A percentile compares a stretch with the other conserved stretches of the same genome.
Conservation (phyloP, 2,113 vertebrate species). For the Dinomys branickii region DNA sequence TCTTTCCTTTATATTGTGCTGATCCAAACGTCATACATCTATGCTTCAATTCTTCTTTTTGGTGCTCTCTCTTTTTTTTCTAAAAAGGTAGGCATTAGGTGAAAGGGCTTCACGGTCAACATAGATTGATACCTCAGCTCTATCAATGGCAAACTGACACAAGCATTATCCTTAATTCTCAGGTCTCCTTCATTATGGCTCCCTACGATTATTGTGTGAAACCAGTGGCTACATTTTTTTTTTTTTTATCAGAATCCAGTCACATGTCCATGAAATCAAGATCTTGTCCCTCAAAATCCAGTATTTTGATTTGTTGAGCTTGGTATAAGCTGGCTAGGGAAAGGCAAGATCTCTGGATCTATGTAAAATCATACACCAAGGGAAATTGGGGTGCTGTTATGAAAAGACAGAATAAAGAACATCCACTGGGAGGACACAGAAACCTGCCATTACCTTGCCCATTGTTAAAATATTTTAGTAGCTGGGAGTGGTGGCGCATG, state of each 20-base stretch:
- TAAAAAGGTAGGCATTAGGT: not conserved
- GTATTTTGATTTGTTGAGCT: not conserved
- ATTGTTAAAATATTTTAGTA: not conserved
- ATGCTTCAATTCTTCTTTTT: constrained; percentile 2
- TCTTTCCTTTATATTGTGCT: not conserved
- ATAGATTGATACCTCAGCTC: not conserved
- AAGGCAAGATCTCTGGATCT: not conserved
- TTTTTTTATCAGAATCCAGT: not conserved
- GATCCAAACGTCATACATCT: not conserved
- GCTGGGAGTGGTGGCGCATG: too few relatives aligned
- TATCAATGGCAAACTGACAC: not conserved
- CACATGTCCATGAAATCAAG: not conserved
- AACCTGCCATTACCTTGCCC: not conserved
- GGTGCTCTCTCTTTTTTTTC: not conserved
- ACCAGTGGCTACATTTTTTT: not conserved
- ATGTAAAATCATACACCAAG: not conserved
- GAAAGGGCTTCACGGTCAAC: not conserved
- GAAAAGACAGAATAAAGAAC: constrained; percentile 33
- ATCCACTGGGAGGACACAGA: not conserved
- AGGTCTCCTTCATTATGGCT: not conserved
- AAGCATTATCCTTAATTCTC: not conserved
- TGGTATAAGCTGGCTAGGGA: not conserved
- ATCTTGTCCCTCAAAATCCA: not conserved
- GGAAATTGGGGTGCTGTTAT: not conserved
- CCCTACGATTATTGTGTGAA: not conserved